Percentiles rank a stretch among this genome's conserved stretches.
These are phyloP conservation scores for Drosophila nr. perissopoda DNA, from an alignment of 2,888 invertebrate genomes.

Conservation along the genomic window DNA sequence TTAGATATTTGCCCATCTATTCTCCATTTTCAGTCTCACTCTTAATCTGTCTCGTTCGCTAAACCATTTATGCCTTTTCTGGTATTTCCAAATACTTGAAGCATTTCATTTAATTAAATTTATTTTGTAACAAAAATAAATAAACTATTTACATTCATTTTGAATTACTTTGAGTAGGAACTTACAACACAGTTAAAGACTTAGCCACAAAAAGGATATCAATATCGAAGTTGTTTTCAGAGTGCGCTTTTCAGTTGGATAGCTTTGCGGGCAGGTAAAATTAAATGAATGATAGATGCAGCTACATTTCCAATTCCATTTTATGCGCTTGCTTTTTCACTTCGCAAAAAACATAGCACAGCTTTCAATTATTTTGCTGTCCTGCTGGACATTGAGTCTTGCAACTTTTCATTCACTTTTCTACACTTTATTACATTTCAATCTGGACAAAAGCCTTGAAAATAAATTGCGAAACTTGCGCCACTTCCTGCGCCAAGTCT, in stretches of 20 bases:
- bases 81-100: too few species aligned
- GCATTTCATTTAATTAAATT: neutral
- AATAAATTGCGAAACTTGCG: conserved; percentile 65
- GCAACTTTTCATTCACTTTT: conserved; percentile 27
- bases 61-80: neutral
- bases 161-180: neutral
- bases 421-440: conserved; percentile 66
- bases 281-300: conserved; percentile 20
- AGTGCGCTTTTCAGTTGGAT: neutral
- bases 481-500: conserved; percentile 17
- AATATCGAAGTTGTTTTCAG: neutral
- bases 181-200: neutral
- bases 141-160: neutral
- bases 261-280: neutral
- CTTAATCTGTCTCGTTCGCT: neutral
- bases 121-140: neutral
- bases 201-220: neutral
- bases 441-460: conserved; percentile 63
- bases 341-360: neutral
- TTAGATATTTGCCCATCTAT: neutral
- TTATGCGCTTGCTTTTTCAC: conserved; percentile 12
- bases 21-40: neutral
- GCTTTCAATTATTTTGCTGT: neutral
- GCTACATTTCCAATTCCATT: conserved; percentile 43
- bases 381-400: conserved; percentile 14